These are phyloP conservation scores for Puma concolor DNA, from an alignment of 2,113 vertebrate species.

Conservation along the genomic window DNA sequence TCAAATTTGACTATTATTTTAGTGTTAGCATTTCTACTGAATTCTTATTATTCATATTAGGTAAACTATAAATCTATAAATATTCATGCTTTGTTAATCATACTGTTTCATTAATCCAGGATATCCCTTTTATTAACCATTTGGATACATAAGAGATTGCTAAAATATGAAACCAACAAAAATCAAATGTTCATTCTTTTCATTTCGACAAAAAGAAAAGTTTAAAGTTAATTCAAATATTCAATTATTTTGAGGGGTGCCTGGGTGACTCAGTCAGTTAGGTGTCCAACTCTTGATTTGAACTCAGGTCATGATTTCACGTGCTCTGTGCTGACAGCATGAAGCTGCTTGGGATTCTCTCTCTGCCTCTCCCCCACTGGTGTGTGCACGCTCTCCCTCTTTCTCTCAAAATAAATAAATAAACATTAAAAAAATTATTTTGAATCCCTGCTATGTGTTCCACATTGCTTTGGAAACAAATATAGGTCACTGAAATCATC, in stretches of 20 bases:
- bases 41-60: background rate
- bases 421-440: background rate
- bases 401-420: too few species aligned
- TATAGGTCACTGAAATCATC: background rate
- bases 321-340: too few species aligned
- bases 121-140: background rate
- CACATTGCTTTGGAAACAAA: background rate
- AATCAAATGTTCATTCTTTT: background rate
- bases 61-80: background rate
- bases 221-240: constrained; percentile 18
- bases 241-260: background rate
- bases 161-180: constrained; percentile 34
- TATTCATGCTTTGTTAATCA: background rate
- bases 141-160: background rate
- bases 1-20: background rate
- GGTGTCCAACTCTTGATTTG: too few species aligned
- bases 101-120: constrained; percentile 8
- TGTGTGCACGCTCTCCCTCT: too few species aligned
- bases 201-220: background rate
- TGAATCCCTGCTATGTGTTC: background rate
- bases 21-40: background rate
- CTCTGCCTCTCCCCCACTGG: too few species aligned
- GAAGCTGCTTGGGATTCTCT: too few species aligned
- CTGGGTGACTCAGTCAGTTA: too few species aligned
- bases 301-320: too few species aligned